Conservation (phyloP, 2,113 vertebrate species). For the Triplophysa rosa region DNA sequence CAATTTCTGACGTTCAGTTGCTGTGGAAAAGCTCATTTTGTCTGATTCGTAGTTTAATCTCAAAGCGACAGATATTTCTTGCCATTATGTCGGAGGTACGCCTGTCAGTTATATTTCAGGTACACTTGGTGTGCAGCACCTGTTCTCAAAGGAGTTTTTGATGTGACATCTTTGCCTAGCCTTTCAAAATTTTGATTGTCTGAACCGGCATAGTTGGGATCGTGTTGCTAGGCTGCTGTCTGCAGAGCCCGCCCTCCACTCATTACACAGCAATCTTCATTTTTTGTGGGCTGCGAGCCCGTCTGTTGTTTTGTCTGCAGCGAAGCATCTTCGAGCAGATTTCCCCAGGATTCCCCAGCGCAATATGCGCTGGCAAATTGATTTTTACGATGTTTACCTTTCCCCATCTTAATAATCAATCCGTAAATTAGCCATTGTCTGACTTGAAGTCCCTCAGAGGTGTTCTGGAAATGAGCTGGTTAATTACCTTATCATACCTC, state of each 20-base stretch:
- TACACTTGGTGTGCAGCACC: conserved; percentile 39
- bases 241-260: conserved; percentile 32
- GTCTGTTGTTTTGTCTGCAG: conserved; percentile 16
- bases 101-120: conserved; percentile 31
- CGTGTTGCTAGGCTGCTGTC: conserved; percentile 38
- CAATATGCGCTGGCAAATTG: conserved; percentile 64
- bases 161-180: conserved; percentile 37
- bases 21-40: neutral
- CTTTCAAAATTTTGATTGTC: conserved; percentile 47
- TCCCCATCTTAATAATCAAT: conserved; percentile 75
- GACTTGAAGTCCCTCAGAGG: conserved; percentile 74
- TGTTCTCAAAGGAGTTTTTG: conserved; percentile 35
- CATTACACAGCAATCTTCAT: conserved; percentile 22
- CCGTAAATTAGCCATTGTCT: conserved; percentile 73
- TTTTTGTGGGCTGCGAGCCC: conserved; percentile 10
- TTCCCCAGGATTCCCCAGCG: conserved; percentile 36
- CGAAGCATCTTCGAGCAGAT: conserved; percentile 23
- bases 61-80: conserved; percentile 31
- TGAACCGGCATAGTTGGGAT: conserved; percentile 49
- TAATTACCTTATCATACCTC: conserved; percentile 80
- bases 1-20: conserved; percentile 6
- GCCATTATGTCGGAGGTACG: conserved; percentile 13
- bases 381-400: conserved; percentile 75
- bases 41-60: conserved; percentile 40
- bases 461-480: conserved; percentile 76